phyloP scores from a whole-genome alignment of 2,113 vertebrate genomes.

The Syngnathoides biaculeatus region DNA sequence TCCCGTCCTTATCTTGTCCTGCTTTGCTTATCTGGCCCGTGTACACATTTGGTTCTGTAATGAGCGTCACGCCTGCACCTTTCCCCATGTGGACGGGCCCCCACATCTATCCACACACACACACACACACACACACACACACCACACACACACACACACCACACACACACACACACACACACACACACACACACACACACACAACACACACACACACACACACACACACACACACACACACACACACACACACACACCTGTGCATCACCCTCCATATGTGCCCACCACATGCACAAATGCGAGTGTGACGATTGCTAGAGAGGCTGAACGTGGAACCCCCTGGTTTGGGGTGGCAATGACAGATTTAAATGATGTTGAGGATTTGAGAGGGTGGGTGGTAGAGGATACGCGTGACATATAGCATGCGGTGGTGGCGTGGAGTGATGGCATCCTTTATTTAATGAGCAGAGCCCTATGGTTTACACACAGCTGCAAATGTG shows the following conservation, averaged over 20 bases:
- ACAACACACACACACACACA: constrained; percentile 33
- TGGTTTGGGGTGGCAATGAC: constrained; percentile 86
- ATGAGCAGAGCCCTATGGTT: constrained; percentile 78
- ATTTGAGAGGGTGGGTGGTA: constrained; percentile 84
- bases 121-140: constrained; percentile 17
- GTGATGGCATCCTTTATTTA: constrained; percentile 95
- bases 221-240: constrained; percentile 46
- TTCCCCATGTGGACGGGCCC: constrained; percentile 71
- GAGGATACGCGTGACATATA: constrained; percentile 87
- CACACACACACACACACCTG: constrained; percentile 29
- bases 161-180: constrained; percentile 34
- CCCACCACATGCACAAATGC: constrained; percentile 27
- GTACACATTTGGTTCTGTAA: constrained; percentile 64
- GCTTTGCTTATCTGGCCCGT: constrained; percentile 73
- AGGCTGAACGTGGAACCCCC: constrained; percentile 76
- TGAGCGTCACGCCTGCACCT: constrained; percentile 63
- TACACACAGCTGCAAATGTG: constrained; percentile 79
- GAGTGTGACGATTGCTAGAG: constrained; percentile 11
- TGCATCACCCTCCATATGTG: constrained; percentile 36
- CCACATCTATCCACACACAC: constrained; percentile 68
- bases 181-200: constrained; percentile 31
- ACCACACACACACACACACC: constrained; percentile 43
- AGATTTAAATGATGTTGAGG: constrained; percentile 99
- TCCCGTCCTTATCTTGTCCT: constrained; percentile 73
- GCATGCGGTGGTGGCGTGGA: constrained; percentile 82